phyloP scores from a whole-genome alignment of 1,140 invertebrate genomes.

The Ruditapes philippinarum region DNA sequence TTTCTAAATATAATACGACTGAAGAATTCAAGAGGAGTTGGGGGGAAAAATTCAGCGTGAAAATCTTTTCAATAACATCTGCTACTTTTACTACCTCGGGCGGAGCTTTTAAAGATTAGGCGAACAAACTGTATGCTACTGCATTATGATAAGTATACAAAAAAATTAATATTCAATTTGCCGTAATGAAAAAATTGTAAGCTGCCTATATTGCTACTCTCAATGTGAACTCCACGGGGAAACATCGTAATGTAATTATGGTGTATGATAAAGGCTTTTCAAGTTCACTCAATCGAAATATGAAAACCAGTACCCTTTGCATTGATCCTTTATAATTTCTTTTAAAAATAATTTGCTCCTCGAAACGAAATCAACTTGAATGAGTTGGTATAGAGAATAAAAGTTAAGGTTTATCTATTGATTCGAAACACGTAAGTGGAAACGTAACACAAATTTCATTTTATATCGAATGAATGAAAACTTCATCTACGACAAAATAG shows the following conservation, averaged over 20 bases:
- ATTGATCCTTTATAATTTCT: constrained; percentile 51
- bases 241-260: constrained; percentile 30
- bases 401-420: constrained; percentile 36
- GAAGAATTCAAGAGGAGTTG: neutral
- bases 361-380: constrained; percentile 39
- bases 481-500: constrained; percentile 9
- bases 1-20: neutral
- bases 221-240: constrained; percentile 15
- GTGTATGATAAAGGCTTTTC: constrained; percentile 7
- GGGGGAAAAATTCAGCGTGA: too few species aligned
- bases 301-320: constrained; percentile 2
- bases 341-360: constrained; percentile 59
- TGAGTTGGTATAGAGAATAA: constrained; percentile 42
- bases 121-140: neutral
- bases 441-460: constrained; percentile 64
- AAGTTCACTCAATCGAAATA: constrained; percentile 30
- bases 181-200: neutral
- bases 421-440: constrained; percentile 46
- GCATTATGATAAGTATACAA: neutral
- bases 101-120: neutral
- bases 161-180: constrained; percentile 35
- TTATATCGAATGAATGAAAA: constrained; percentile 52
- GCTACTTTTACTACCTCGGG: neutral
- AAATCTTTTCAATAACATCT: neutral
- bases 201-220: constrained; percentile 13